Base-by-base conservation (phyloP, 1,140 invertebrate species). In the Drosophila sechellia region DNA sequence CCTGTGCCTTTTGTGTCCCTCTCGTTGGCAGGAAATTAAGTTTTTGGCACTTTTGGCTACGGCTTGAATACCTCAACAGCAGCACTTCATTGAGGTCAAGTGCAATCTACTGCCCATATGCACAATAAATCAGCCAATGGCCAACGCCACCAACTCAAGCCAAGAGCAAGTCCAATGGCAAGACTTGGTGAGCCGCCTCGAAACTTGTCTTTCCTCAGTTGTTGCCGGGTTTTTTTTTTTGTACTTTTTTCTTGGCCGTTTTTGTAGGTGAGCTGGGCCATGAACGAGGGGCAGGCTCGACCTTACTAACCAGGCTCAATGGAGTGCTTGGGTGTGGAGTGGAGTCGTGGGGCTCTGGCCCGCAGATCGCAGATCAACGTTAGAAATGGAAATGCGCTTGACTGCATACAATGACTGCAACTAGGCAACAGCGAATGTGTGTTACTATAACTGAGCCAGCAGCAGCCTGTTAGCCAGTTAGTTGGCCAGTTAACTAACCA, bases 321-420 rank as follows among this genome's bases (percentile, higher is more conserved):
- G 17, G 42, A 45, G 40, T 20, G 31, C 6, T 31, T 31, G 31
- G 20, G 5, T 4, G 42, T 42, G 42, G 40, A 27, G 49, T 52
- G 49, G 13, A 58, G 80, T 79, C 68, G 81, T 83, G 55, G 77
- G 55, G 77, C 74, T 83, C 75, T 66, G 20, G 25, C 42, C 34
- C 73, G 78, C 81, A 86, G 84, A 89, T 89, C 80, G 84, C 84
- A 80, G 84, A 89, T 89, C 84, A 89, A 80, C 79, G 87, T 90
- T 90, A 89, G 87, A 87, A 90, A 90, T 90, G 87, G 87, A 90
- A 90, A 90, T 90, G 87, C 81, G 87, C 87, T 90, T 90, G 81
- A 80, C 64, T 90, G 81, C 86, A 90, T 86, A 90, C 86, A 90
- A 90, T 90, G 83, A 74, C 53, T 46, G 37, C 63, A 54, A 52